Conservation (phyloP, 92 coral and sea anemone species). For the Montipora capitata region DNA sequence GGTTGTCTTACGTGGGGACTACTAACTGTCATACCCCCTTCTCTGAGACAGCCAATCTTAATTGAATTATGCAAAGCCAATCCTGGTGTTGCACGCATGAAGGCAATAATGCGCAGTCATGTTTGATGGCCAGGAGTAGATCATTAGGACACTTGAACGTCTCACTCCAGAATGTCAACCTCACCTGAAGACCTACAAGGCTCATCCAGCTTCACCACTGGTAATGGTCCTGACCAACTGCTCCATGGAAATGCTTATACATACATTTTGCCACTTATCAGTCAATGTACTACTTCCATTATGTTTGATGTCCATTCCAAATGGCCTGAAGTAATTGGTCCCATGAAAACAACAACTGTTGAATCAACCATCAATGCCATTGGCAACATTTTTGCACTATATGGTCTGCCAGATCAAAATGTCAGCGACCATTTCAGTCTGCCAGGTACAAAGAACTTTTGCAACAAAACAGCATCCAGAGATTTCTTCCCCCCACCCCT, state of each 20-base stretch:
- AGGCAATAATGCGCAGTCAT: too few relatives aligned
- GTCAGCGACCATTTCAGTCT: slow-evolving; percentile 50
- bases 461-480: slow-evolving; percentile 44
- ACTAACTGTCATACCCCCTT: too few relatives aligned
- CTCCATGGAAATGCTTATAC: slow-evolving; percentile 22
- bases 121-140: too few relatives aligned
- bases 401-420: background rate
- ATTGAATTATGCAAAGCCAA: too few relatives aligned
- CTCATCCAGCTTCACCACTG: background rate
- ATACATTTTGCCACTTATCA: slow-evolving; percentile 48
- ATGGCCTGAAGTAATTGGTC: background rate
- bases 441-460: slow-evolving; percentile 41
- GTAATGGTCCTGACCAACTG: slow-evolving; percentile 1
- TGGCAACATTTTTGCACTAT: background rate
- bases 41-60: too few relatives aligned
- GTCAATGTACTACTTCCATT: slow-evolving; percentile 29
- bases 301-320: slow-evolving; percentile 18
- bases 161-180: too few relatives aligned
- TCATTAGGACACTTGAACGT: too few relatives aligned
- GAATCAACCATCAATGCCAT: too few relatives aligned
- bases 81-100: too few relatives aligned
- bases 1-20: too few relatives aligned
- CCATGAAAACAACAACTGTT: too few relatives aligned
- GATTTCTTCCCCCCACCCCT: slow-evolving; percentile 51
- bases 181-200: background rate